Evolutionary conservation across 2,113 vertebrate genomes (phyloP), one percentile per base, ranked within the genome.

Genomic region (Apeltes quadracus): DNA sequence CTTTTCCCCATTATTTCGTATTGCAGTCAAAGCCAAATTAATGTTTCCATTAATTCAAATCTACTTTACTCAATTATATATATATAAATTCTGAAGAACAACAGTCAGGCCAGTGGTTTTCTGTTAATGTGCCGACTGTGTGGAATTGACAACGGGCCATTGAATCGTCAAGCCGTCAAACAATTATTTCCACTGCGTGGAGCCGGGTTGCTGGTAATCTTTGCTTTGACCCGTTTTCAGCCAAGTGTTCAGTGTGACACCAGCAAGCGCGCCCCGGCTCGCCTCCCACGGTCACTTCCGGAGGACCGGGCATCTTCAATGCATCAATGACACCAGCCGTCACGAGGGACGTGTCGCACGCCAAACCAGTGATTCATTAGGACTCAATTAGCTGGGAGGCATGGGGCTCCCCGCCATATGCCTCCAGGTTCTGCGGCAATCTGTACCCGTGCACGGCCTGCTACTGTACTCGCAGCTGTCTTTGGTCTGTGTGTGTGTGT

Each of bases 311-410:
- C 80, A 74, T 84, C 84, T 73, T 88, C 87, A 76, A 84, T 87
- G 88, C 88, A 90, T 89, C 90, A 85, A 78, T 88, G 85, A 90
- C 87, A 91, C 84, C 79, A 83, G 76, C 79, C 89, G 61, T 88
- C 89, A 87, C 82, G 10, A 81, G 86, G 87, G 88, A 87, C 69
- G 7, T 87, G 86, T 84, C 66, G 76, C 73, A 84, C 64, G 90
- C 87, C 89, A 91, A 82, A 87, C 71, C 86, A 84, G 82, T 92
- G 90, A 92, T 92, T 93, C 90, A 92, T 92, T 92, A 91, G 90
- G 88, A 91, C 83, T 87, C 81, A 88, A 87, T 92, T 90, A 91
- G 86, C 90, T 79, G 72, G 81, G 79, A 91, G 90, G 86, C 85
- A 78, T 73, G 85, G 82, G 84, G 86, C 72, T 69, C 63, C 70